These are phyloP conservation scores for Neuroterus valhalla DNA, from an alignment of 1,140 invertebrate genomes.

Conservation along the genomic window DNA sequence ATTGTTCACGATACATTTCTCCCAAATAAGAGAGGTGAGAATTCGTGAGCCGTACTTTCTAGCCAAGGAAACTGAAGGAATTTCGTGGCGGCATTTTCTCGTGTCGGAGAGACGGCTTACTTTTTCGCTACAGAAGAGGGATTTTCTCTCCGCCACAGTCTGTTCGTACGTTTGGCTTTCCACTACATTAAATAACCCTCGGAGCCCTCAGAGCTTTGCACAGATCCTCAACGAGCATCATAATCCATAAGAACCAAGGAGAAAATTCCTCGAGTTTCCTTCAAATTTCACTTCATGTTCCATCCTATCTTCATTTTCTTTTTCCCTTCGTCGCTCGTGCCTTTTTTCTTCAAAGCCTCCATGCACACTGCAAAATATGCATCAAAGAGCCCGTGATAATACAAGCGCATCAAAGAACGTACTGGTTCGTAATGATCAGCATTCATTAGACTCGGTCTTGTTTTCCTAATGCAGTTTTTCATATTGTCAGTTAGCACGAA, in stretches of 20 bases:
- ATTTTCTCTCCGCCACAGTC: too few relatives aligned
- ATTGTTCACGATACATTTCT: constrained; percentile 1
- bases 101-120: constrained; percentile 14
- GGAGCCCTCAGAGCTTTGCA: neutral
- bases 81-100: neutral
- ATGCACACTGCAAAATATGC: neutral
- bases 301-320: neutral
- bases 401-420: neutral
- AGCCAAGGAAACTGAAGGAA: constrained; percentile 10
- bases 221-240: too few relatives aligned
- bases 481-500: too few relatives aligned
- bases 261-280: constrained; percentile 17
- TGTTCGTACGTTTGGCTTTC: neutral
- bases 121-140: neutral
- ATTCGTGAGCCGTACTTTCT: neutral
- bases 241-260: neutral
- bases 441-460: too few relatives aligned
- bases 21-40: neutral
- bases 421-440: too few relatives aligned
- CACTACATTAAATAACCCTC: constrained; percentile 9
- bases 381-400: too few relatives aligned
- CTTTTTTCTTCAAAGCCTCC: neutral
- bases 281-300: neutral
- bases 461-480: too few relatives aligned
- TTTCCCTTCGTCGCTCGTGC: neutral